A percentile compares a stretch with the other conserved stretches of the same genome.
These are phyloP conservation scores for Agonopterix heracliana DNA, from an alignment of 2,888 invertebrate genomes.

Conservation along the genomic window DNA sequence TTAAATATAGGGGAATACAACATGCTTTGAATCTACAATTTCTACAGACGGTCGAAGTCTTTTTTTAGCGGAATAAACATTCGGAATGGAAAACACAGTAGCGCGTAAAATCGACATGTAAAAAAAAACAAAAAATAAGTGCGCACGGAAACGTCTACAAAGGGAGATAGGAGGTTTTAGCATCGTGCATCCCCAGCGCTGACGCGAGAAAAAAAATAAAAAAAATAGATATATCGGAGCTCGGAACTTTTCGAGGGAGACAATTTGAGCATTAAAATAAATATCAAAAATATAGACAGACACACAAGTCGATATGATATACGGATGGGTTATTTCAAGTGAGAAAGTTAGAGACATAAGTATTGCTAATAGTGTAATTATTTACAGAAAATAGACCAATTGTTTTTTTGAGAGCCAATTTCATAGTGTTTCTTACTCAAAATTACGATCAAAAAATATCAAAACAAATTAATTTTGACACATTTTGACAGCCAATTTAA, in stretches of 20 bases:
- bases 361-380: slow-evolving; percentile 56
- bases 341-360: slow-evolving; percentile 51
- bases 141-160: slow-evolving; percentile 36
- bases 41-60: slow-evolving; percentile 24
- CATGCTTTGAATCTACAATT: slow-evolving; percentile 50
- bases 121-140: slow-evolving; percentile 17
- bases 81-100: slow-evolving; percentile 13
- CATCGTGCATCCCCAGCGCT: slow-evolving; percentile 75
- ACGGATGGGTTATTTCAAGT: slow-evolving; percentile 61
- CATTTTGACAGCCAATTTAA: neutral
- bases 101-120: slow-evolving; percentile 8
- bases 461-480: neutral
- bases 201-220: slow-evolving; percentile 59
- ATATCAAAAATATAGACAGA: slow-evolving; percentile 22
- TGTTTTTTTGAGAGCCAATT: slow-evolving; percentile 28
- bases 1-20: slow-evolving; percentile 44
- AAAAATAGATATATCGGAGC: slow-evolving; percentile 45
- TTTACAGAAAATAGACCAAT: slow-evolving; percentile 35
- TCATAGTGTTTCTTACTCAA: slow-evolving; percentile 16
- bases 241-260: slow-evolving; percentile 71
- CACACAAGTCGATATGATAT: slow-evolving; percentile 45
- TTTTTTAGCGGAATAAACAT: slow-evolving; percentile 8
- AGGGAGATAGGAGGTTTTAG: slow-evolving; percentile 66
- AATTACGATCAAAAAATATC: neutral
- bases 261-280: slow-evolving; percentile 51